Base-by-base conservation (phyloP, 53 echinoderm and acorn worm genomes). In the Temnopleurus reevesii region DNA sequence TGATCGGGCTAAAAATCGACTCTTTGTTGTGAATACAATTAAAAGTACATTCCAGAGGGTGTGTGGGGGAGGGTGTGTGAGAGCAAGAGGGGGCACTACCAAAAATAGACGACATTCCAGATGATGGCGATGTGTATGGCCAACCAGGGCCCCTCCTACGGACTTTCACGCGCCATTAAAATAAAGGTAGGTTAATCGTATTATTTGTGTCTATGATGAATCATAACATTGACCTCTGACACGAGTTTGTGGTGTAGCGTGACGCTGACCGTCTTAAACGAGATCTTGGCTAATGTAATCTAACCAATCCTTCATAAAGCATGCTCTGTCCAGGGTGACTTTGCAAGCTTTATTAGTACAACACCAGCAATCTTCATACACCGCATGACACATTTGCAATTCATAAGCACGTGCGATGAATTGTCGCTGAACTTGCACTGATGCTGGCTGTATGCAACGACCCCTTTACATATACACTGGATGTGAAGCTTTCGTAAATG, bases 11-110 rank as follows among this genome's bases (percentile, higher is more conserved):
- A 77, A 47, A 49, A 47, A 79, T 28, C 51, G 23, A 7, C 45
- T 79, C 49, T 79, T 79, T 79, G 79, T 79, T 79, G 79, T 79
- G 79, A 79, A 79, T 47, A 79, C 47, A 79, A 79, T 79, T 79
- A 79, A 49, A 79, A 79, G 8, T 8, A 47, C 9, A 49, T 79
- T 28, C 79, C 47, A 79, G 17, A 49, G 79, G 79, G 47, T 15
- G 47, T 47, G 18, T 49, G 79, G 28, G 51, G 79, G 79, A 47
- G 79, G 28, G 79, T 4, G 79, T 49, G 29, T 29, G 51, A n/a
- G 79, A 71, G 23, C 71, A n/a, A 41, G 21, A 71, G 79, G 79
- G 9, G 79, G 49, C 79, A 30, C 79, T 79, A 79, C 79, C 49
- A 47, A 71, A 79, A 79, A 79, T 79, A 79, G 79, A 79, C 31